These are phyloP conservation scores for Pontoporia blainvillei DNA, from an alignment of 2,113 vertebrate species.

Conservation along the genomic window DNA sequence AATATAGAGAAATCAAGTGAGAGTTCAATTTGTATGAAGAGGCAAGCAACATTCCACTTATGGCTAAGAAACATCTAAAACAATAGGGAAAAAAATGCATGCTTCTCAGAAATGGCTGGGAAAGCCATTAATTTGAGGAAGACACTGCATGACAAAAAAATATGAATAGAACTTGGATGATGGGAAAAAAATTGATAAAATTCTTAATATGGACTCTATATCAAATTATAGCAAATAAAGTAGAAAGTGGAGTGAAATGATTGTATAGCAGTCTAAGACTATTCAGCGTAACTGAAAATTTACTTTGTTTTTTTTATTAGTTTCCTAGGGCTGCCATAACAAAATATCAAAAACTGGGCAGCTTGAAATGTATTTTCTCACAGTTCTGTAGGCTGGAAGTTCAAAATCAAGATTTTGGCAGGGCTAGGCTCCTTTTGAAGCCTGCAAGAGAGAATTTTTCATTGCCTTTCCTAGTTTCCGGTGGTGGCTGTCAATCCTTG, in stretches of 20 bases:
- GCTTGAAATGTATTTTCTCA: background rate
- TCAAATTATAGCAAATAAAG: background rate
- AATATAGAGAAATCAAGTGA: background rate
- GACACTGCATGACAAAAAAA: background rate
- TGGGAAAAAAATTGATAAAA: background rate
- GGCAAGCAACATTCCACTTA: background rate
- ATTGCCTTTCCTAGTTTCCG: background rate
- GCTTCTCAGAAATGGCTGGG: background rate
- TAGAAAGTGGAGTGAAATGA: background rate
- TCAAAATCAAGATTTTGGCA: background rate
- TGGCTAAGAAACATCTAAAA: background rate
- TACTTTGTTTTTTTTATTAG: background rate
- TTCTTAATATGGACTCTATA: background rate
- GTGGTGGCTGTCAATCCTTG: accelerated
- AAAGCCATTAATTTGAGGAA: background rate
- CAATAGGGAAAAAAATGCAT: background rate
- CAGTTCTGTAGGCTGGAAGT: background rate
- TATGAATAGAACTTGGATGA: background rate
- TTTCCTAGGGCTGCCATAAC: background rate
- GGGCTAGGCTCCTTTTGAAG: background rate
- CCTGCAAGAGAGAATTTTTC: accelerated
- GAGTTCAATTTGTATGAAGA: background rate
- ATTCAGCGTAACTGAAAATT: background rate
- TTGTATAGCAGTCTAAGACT: background rate
- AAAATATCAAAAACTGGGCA: background rate